Conservation (phyloP, 2,797 vertebrate genomes). For the Cyprinodon diabolis region DNA sequence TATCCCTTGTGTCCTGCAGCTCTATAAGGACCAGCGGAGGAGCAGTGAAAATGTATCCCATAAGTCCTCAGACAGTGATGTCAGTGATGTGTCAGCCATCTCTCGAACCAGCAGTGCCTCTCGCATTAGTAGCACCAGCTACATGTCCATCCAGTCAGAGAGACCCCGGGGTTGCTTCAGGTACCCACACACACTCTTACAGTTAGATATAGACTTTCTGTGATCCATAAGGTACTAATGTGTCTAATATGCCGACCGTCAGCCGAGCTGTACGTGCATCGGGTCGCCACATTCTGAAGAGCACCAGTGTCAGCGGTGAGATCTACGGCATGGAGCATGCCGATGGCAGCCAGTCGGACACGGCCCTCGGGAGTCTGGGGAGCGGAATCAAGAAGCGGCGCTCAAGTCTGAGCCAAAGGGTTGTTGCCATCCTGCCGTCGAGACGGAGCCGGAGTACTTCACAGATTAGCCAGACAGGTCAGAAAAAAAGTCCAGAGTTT, state of each 20-base stretch:
- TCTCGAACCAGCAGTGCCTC: constrained; percentile 99
- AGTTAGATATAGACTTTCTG: no score
- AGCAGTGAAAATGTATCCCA: constrained; percentile 97
- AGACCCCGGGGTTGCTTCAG: constrained; percentile 92
- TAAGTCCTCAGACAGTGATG: constrained; percentile 98
- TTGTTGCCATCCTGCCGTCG: constrained; percentile 91
- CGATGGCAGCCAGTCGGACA: constrained; percentile 98
- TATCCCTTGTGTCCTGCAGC: constrained; percentile 54
- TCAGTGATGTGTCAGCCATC: constrained; percentile 98
- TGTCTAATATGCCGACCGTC: constrained; percentile 20
- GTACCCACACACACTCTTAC: constrained; percentile 66
- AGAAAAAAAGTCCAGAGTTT: constrained; percentile 8
- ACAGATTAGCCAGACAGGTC: constrained; percentile 96
- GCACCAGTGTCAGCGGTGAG: constrained; percentile 96
- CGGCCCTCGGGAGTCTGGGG: constrained; percentile 91
- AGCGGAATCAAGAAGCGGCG: constrained; percentile 93
- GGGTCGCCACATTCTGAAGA: constrained; percentile 92
- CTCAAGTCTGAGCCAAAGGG: constrained; percentile 94
- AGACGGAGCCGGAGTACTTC: constrained; percentile 96
- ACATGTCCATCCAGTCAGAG: constrained; percentile 99
- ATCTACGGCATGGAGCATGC: constrained; percentile 94
- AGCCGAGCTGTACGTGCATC: constrained; percentile 92
- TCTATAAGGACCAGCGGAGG: constrained; percentile 94
- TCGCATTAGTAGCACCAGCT: constrained; percentile 99
- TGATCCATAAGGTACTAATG: background rate